These are phyloP conservation scores for Panurus biarmicus DNA, from an alignment of 2,113 vertebrate genomes.

Conservation along the genomic window DNA sequence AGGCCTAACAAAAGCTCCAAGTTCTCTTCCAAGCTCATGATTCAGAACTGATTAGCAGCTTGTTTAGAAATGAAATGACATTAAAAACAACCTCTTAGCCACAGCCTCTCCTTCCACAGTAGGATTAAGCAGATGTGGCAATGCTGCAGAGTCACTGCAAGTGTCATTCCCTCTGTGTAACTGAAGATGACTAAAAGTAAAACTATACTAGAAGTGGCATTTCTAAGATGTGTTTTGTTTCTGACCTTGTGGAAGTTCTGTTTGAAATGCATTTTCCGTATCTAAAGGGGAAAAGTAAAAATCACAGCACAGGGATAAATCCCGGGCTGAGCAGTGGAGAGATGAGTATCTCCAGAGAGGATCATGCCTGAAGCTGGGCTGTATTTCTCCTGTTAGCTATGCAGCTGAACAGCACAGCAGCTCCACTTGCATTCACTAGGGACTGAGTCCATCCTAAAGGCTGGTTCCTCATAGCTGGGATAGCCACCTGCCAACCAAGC, in stretches of 20 bases:
- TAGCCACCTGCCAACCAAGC: neutral
- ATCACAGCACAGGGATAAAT: neutral
- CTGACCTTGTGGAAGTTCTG: neutral
- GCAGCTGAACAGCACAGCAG: neutral
- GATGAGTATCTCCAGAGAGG: neutral
- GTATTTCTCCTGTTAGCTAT: neutral
- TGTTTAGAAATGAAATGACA: neutral
- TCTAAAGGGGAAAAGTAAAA: neutral
- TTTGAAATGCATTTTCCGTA: neutral
- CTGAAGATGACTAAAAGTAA: slow-evolving; percentile 10
- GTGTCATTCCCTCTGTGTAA: neutral
- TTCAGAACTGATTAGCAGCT: neutral
- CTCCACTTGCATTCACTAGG: neutral
- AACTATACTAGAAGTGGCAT: neutral
- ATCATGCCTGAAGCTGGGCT: neutral
- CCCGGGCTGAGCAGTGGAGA: neutral
- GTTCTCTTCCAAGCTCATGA: neutral
- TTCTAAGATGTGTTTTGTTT: neutral
- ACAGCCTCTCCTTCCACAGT: slow-evolving; percentile 2
- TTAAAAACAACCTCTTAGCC: neutral
- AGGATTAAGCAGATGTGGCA: slow-evolving; percentile 12
- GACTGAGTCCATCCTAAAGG: neutral
- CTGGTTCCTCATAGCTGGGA: neutral
- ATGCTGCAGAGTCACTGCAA: neutral
- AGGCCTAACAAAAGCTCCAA: neutral